These are phyloP conservation scores for rabbit (Oryctolagus cuniculus) DNA, from an alignment of 2,113 vertebrate genomes.

Conservation along the genomic window DNA sequence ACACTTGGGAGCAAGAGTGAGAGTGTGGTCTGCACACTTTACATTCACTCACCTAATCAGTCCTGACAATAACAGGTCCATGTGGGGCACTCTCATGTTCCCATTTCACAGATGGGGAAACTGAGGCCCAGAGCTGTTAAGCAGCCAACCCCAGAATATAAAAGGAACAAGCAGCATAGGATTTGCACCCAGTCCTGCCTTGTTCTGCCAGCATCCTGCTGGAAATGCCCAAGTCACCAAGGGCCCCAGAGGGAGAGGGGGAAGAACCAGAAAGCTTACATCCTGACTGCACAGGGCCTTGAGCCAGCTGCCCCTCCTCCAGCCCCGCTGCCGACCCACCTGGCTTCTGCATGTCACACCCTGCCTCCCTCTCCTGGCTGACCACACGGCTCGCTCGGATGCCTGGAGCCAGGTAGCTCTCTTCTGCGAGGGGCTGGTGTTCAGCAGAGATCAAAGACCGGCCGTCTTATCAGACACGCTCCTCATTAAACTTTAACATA, in stretches of 20 bases:
- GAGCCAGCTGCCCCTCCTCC: too few relatives aligned
- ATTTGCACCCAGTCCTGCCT: neutral
- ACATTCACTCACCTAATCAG: neutral
- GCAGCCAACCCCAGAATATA: neutral
- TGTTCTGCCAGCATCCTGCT: neutral
- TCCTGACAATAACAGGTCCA: neutral
- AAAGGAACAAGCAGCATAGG: neutral
- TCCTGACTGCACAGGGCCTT: neutral
- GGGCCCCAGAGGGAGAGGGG: neutral
- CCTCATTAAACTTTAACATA: slow-evolving; percentile 74
- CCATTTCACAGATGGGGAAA: neutral
- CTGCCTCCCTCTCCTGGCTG: neutral
- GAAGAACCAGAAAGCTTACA: neutral
- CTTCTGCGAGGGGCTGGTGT: neutral
- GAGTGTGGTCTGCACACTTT: too few relatives aligned
- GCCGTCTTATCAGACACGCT: slow-evolving; percentile 69
- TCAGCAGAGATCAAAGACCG: slow-evolving; percentile 73
- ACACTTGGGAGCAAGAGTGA: too few relatives aligned
- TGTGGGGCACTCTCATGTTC: neutral
- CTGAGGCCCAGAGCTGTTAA: neutral
- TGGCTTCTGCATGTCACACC: neutral
- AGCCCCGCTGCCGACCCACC: neutral
- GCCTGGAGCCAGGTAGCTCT: slow-evolving; percentile 29
- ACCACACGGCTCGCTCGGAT: neutral
- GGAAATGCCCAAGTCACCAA: neutral